Base-by-base conservation (phyloP, 2,888 invertebrate species). In the Sarcophaga caerulescens region DNA sequence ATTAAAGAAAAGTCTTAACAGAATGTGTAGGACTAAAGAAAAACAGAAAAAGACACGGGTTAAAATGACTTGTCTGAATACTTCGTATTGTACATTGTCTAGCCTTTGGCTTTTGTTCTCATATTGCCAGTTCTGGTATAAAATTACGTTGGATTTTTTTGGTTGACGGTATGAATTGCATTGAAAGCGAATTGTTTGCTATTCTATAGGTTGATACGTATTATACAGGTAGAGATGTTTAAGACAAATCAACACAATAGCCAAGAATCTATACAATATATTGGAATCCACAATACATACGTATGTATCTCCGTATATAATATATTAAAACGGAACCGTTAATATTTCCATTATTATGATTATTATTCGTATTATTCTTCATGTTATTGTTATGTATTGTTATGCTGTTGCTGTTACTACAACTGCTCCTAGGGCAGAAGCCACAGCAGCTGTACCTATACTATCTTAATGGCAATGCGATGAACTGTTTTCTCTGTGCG, bases 101-200 rank as follows among this genome's bases (percentile, higher is more conserved):
- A 14, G 14, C 12, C 14, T 14, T 14, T 47, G 14, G 47, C 11
- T 47, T 14, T 47, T 47, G 47, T 47, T 47, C 11, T 14, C 4
- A 14, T 14, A 14, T 11, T 47, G 12, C 14, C 11, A 47, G 47
- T 4, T 11, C 14, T 47, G 47, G 25, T 66, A 76, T 44, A 19
- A 73, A 66, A 59, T 66, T 66, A 60, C 45, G 25, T 25, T 82
- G 57, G 35, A 47, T 70, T 69, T 69, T 60, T 76, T 65, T 25
- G 47, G 57, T 66, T 76, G 70, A 81, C 65, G 70, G 70, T 70
- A 70, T 19, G 25, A 66, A 14, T 21, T 21, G 21, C 47, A 25
- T 68, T 35, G 23, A 17, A 17, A 17, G 17, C 44, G 47, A 70
- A 47, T 62, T 73, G 68, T 25, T 47, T 25, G 57, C 23, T 59